Conservation (phyloP, 2,113 vertebrate species). For the Percopsis transmontana region DNA sequence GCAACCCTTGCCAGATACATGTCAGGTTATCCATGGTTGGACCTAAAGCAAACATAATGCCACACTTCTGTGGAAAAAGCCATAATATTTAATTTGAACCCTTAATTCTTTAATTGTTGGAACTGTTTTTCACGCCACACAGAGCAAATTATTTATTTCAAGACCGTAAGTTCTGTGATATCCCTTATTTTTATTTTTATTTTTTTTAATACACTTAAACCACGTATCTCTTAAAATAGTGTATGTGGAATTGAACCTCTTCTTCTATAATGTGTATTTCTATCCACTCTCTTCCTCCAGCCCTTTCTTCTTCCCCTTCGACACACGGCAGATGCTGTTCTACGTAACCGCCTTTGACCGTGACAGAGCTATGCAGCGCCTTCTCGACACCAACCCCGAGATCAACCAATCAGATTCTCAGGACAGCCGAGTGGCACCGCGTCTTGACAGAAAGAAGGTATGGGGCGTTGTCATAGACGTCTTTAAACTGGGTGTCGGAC, state of each 20-base stretch:
- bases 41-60: too few relatives aligned
- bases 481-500: background rate
- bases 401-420: constrained; percentile 99
- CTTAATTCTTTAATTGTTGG: too few relatives aligned
- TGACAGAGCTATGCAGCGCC: constrained; percentile 96
- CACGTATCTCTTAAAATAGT: background rate
- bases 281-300: constrained; percentile 61
- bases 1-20: too few relatives aligned
- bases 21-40: too few relatives aligned
- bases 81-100: too few relatives aligned
- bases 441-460: constrained; percentile 98
- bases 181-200: background rate
- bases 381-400: constrained; percentile 98
- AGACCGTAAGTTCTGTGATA: too few relatives aligned
- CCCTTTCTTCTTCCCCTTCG: constrained; percentile 99
- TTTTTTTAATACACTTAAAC: too few relatives aligned
- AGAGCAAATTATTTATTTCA: too few relatives aligned
- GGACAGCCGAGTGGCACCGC: constrained; percentile 96
- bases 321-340: constrained; percentile 98
- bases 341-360: constrained; percentile 99
- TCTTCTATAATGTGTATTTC: background rate
- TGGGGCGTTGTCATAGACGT: background rate
- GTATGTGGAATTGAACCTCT: background rate
- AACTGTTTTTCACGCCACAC: too few relatives aligned
- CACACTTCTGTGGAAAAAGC: too few relatives aligned